Evolutionary conservation across 1,140 invertebrate genomes (phyloP).

Genomic region (Tribolium madens): DNA sequence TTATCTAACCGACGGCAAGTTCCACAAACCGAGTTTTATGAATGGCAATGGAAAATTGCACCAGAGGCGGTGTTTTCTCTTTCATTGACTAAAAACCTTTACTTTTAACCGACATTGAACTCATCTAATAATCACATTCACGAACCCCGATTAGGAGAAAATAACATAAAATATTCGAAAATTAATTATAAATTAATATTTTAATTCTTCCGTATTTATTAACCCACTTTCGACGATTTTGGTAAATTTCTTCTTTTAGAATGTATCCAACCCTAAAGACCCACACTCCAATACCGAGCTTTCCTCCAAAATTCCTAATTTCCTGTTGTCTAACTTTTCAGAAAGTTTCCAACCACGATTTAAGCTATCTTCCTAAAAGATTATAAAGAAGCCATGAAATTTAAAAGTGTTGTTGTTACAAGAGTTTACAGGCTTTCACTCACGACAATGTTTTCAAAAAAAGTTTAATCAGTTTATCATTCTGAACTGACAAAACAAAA

Average conservation of each 20-base stretch:
- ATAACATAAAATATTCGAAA: background rate
- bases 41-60: background rate
- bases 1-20: background rate
- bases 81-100: background rate
- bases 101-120: background rate
- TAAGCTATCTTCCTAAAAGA: background rate
- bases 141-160: background rate
- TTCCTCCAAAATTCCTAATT: background rate
- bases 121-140: background rate
- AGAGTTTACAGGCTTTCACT: background rate
- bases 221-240: too few relatives aligned
- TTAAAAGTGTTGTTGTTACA: background rate
- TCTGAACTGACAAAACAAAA: background rate
- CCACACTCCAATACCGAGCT: background rate
- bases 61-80: background rate
- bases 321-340: background rate
- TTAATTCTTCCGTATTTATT: too few relatives aligned
- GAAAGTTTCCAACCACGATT: background rate
- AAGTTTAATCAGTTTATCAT: background rate
- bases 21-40: background rate
- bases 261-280: too few relatives aligned
- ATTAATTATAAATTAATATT: background rate
- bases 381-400: background rate
- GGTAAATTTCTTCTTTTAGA: too few relatives aligned
- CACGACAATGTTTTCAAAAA: too few relatives aligned